Evolutionary conservation across 2,113 vertebrate species (phyloP).

Genomic region (Procapra przewalskii): DNA sequence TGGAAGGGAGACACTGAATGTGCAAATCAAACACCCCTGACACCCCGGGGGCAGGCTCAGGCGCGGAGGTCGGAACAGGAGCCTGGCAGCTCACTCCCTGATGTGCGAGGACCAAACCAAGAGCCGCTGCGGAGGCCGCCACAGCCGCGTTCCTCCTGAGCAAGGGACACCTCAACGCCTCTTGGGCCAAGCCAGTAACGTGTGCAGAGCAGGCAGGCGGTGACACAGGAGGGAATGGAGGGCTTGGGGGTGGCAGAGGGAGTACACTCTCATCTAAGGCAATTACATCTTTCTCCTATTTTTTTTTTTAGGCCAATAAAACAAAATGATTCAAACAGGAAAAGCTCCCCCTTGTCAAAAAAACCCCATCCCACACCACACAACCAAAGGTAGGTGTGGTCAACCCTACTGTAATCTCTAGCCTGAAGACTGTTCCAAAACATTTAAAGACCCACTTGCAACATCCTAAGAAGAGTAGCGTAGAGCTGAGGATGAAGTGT

Average conservation of each 20-base stretch:
- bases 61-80: not conserved
- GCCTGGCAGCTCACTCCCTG: not conserved
- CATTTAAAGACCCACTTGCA: not conserved
- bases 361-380: not conserved
- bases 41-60: conserved; percentile 14
- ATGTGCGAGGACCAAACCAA: not conserved
- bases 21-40: not conserved
- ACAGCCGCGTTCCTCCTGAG: not conserved
- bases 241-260: not conserved
- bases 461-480: not conserved
- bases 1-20: conserved; percentile 30
- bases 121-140: not conserved
- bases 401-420: not conserved
- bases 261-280: not conserved
- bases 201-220: not conserved
- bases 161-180: not conserved
- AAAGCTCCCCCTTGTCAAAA: not conserved
- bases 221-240: not conserved
- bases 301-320: not conserved
- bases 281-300: not conserved
- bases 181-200: not conserved
- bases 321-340: not conserved
- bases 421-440: not conserved
- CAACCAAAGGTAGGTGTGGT: not conserved
- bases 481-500: not conserved